These are phyloP conservation scores for Hydrozoanthus gracilis DNA, from an alignment of 92 coral and sea anemone genomes.

Conservation along the genomic window DNA sequence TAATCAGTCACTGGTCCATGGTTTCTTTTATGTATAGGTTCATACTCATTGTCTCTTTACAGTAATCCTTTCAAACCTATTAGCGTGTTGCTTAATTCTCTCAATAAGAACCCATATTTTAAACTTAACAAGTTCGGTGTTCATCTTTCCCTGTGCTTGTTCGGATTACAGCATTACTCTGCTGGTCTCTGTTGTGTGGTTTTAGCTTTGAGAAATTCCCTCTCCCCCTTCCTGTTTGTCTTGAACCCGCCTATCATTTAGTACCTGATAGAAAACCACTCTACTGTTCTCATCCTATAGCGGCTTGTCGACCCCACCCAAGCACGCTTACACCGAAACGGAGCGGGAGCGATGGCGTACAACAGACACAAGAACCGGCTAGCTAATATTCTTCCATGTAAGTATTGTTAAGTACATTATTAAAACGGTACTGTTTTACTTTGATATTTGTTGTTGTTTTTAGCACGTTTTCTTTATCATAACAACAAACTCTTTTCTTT, in stretches of 20 bases:
- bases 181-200: too few relatives aligned
- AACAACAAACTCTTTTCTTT: background rate
- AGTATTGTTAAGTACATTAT: conserved; percentile 24
- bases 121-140: too few relatives aligned
- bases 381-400: conserved; percentile 95
- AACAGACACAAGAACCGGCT: conserved; percentile 94
- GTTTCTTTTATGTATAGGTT: background rate
- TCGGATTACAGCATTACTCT: too few relatives aligned
- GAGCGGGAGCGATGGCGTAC: conserved; percentile 72
- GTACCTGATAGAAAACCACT: background rate
- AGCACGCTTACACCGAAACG: conserved; percentile 77
- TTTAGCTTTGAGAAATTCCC: too few relatives aligned
- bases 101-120: too few relatives aligned
- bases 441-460: background rate
- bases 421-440: background rate
- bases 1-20: background rate
- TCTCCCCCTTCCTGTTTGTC: too few relatives aligned
- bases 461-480: background rate
- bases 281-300: conserved; percentile 19
- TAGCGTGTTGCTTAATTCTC: too few relatives aligned
- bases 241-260: background rate
- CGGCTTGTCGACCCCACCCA: conserved; percentile 80
- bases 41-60: background rate
- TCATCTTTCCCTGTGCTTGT: too few relatives aligned
- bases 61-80: too few relatives aligned